A percentile compares a stretch with the other conserved stretches of the same genome.
Evolutionary conservation across 2,888 invertebrate genomes (phyloP).

Genomic region (Thymelicus acteon): DNA sequence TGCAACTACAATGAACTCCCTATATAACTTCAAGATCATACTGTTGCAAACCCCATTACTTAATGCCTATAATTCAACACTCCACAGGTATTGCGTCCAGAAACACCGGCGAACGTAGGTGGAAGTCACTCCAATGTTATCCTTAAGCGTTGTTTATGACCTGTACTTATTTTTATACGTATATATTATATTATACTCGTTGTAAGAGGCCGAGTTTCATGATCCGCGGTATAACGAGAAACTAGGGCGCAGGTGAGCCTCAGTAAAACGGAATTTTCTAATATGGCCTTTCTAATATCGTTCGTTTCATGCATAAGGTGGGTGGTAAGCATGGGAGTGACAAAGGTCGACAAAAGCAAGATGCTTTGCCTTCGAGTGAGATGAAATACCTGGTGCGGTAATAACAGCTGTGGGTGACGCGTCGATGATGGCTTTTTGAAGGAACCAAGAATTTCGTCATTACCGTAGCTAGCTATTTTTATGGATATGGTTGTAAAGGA

Average conservation of each 20-base stretch:
- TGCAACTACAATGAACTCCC: no score
- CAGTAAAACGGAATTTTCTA: slow-evolving; percentile 32
- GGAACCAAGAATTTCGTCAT: slow-evolving; percentile 26
- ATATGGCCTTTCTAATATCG: slow-evolving; percentile 25
- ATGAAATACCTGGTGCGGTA: slow-evolving; percentile 32
- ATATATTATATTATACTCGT: background rate
- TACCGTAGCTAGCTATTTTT: background rate
- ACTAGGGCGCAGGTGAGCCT: slow-evolving; percentile 30
- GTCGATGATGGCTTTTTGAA: slow-evolving; percentile 23
- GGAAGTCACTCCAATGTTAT: no score
- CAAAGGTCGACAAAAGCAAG: slow-evolving; percentile 16
- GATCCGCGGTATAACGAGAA: slow-evolving; percentile 7
- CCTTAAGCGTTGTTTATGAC: no score
- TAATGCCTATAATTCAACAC: no score
- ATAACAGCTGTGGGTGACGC: slow-evolving; percentile 22
- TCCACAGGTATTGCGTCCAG: no score
- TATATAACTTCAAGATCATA: no score
- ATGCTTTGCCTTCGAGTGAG: slow-evolving; percentile 18
- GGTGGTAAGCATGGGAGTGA: slow-evolving; percentile 1
- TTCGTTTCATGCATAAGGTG: slow-evolving; percentile 21
- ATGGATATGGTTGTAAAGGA: background rate
- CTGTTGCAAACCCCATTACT: no score
- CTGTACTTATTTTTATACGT: background rate
- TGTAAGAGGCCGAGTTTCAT: slow-evolving; percentile 15
- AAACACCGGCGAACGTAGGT: no score